A percentile compares a stretch with the other conserved stretches of the same genome.
Evolutionary conservation across 2,888 invertebrate genomes (phyloP).

Genomic region (Parnassius smintheus): DNA sequence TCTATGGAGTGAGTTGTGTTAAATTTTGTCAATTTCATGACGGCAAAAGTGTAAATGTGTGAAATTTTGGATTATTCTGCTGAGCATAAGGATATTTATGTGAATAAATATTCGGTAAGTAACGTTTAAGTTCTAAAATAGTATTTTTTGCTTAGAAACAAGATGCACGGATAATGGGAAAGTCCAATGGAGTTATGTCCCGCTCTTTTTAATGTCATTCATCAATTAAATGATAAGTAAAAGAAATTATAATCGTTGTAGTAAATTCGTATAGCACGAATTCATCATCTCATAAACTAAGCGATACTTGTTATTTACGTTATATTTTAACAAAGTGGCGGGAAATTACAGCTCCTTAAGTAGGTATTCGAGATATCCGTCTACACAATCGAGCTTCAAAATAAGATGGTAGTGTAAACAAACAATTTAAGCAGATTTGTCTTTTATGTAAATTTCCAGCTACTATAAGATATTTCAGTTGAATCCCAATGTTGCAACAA

Average conservation of each 20-base stretch:
- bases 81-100: conserved; percentile 84
- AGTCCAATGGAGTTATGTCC: conserved; percentile 71
- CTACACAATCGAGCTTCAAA: no score
- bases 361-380: no score
- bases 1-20: conserved; percentile 79
- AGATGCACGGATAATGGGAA: conserved; percentile 57
- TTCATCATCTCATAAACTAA: neutral
- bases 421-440: no score
- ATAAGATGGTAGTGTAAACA: no score
- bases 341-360: conserved; percentile 45
- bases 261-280: conserved; percentile 1
- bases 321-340: conserved; percentile 53
- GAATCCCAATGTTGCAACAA: neutral
- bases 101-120: conserved; percentile 86
- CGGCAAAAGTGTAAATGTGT: conserved; percentile 82
- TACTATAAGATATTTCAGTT: no score
- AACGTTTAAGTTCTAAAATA: conserved; percentile 32
- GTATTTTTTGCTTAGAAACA: conserved; percentile 32
- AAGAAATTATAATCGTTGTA: conserved; percentile 16
- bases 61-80: conserved; percentile 86
- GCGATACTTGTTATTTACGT: conserved; percentile 1
- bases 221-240: conserved; percentile 32
- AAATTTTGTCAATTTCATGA: conserved; percentile 77
- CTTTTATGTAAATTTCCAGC: no score
- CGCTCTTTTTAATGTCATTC: conserved; percentile 78